phyloP scores from a whole-genome alignment of 1,140 invertebrate species.

The Hylaeus anthracinus region DNA sequence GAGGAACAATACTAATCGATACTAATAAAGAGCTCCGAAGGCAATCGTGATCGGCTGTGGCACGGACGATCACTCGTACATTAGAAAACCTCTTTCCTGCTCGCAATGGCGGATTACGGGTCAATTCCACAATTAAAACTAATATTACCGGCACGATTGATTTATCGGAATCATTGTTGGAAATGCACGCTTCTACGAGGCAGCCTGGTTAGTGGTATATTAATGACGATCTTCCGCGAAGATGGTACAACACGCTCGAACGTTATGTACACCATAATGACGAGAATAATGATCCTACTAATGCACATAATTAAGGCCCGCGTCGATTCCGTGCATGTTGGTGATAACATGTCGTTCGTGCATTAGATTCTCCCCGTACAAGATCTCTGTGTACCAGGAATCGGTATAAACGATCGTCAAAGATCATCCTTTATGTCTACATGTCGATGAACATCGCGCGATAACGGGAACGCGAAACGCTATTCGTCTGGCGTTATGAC shows the following conservation, averaged over 20 bases:
- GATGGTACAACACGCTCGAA: constrained; percentile 28
- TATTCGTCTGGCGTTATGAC: constrained; percentile 21
- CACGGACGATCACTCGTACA: no score
- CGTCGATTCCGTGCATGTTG: constrained; percentile 42
- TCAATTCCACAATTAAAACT: constrained; percentile 33
- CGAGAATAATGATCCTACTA: constrained; percentile 50
- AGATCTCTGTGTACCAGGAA: constrained; percentile 1
- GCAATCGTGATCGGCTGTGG: no score
- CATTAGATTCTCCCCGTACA: constrained; percentile 42
- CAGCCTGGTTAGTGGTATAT: constrained; percentile 42
- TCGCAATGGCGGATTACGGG: not conserved
- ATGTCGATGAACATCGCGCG: constrained; percentile 40
- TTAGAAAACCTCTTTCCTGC: not conserved
- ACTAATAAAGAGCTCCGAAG: no score
- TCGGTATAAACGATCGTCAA: constrained; percentile 45
- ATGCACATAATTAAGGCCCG: constrained; percentile 59
- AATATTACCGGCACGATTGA: constrained; percentile 22
- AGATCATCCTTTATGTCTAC: constrained; percentile 43
- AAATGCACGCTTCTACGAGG: constrained; percentile 37
- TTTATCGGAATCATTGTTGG: constrained; percentile 45
- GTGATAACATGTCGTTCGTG: constrained; percentile 46
- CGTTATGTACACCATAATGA: constrained; percentile 49
- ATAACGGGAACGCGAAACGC: constrained; percentile 43
- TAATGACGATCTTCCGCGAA: constrained; percentile 44
- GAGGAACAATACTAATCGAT: no score